A percentile compares a stretch with the other conserved stretches of the same genome.
Conservation (phyloP, 2,888 invertebrate species). For the Drosophila tripunctata region DNA sequence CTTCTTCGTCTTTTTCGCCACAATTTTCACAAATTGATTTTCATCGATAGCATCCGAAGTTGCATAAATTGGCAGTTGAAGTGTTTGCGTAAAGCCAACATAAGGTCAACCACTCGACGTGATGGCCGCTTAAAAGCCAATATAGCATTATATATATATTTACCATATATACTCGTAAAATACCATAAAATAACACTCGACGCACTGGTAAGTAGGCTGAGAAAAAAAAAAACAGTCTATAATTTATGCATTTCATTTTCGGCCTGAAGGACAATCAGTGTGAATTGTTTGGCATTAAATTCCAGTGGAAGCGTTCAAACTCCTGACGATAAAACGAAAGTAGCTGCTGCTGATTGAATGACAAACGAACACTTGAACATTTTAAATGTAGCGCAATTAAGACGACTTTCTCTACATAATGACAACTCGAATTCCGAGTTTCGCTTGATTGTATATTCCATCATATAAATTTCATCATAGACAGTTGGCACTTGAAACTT, state of each 20-base stretch:
- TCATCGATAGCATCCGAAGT: conserved; percentile 55
- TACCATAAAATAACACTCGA: conserved; percentile 36
- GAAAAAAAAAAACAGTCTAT: conserved; percentile 17
- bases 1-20: conserved; percentile 13
- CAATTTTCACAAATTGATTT: conserved; percentile 63
- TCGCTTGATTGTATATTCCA: not conserved
- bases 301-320: not conserved
- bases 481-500: conserved; percentile 26
- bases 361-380: conserved; percentile 19
- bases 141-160: conserved; percentile 29
- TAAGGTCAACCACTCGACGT: conserved; percentile 52
- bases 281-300: conserved; percentile 25
- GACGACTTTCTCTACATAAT: not conserved
- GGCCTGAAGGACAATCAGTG: conserved; percentile 17
- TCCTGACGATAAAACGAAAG: not conserved
- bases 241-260: conserved; percentile 49
- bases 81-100: conserved; percentile 37
- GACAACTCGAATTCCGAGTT: conserved; percentile 5
- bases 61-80: conserved; percentile 64
- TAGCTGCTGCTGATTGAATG: conserved; percentile 20
- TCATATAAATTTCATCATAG: conserved; percentile 6
- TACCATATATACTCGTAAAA: conserved; percentile 6
- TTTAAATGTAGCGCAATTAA: conserved; percentile 31
- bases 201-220: conserved; percentile 30
- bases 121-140: conserved; percentile 52